These are phyloP conservation scores for Aix galericulata DNA, from an alignment of 2,113 vertebrate genomes.

Conservation along the genomic window DNA sequence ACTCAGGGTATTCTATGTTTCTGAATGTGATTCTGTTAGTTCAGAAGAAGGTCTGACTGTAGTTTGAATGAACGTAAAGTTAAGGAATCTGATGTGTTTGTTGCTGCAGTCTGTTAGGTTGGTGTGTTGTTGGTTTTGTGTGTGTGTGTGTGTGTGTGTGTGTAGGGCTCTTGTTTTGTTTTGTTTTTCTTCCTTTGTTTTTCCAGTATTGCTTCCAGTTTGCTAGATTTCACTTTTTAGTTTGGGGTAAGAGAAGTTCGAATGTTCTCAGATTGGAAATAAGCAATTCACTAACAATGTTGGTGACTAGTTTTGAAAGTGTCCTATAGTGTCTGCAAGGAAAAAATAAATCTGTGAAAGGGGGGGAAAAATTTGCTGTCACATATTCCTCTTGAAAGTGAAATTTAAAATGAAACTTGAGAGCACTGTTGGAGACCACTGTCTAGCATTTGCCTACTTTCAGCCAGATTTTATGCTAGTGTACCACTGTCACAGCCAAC, in stretches of 20 bases:
- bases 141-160: background rate
- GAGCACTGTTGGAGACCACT: background rate
- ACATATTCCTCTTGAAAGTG: background rate
- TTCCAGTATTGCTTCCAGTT: background rate
- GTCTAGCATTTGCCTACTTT: background rate
- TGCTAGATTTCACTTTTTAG: background rate
- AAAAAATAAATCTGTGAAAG: background rate
- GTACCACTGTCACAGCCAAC: background rate
- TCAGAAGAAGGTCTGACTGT: background rate
- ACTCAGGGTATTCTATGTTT: background rate
- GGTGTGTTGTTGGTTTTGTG: background rate
- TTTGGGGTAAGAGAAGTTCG: background rate
- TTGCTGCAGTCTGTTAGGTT: background rate
- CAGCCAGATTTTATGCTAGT: background rate
- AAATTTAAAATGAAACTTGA: background rate
- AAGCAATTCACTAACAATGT: background rate
- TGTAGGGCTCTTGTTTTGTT: background rate
- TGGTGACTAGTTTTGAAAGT: background rate
- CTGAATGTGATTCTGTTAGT: background rate
- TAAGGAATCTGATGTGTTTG: background rate
- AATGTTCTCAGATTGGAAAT: background rate
- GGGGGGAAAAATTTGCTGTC: background rate
- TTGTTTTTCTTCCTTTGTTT: background rate
- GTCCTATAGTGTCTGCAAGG: background rate
- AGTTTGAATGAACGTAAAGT: background rate